A percentile compares a stretch with the other conserved stretches of the same genome.
Evolutionary conservation across 2,888 invertebrate species (phyloP).

Genomic region (Sminthurinus aureus): DNA sequence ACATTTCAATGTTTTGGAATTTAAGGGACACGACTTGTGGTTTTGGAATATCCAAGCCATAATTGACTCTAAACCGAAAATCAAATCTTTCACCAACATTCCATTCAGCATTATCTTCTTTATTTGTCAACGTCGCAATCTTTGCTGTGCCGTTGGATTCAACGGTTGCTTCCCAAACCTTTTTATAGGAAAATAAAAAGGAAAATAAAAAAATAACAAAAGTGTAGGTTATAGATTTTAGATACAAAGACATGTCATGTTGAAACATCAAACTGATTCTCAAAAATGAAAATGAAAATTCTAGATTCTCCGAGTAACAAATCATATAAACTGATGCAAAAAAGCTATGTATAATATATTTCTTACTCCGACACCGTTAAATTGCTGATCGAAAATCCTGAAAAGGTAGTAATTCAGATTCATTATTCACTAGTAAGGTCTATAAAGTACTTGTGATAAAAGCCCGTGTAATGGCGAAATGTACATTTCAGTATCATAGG

Average conservation of each 20-base stretch:
- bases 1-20: not conserved
- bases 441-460: too few relatives aligned
- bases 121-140: not conserved
- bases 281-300: not conserved
- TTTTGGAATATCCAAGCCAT: not conserved
- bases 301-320: not conserved
- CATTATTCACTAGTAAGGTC: not conserved
- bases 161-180: not conserved
- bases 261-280: not conserved
- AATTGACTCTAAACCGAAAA: not conserved
- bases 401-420: not conserved
- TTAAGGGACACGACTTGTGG: not conserved
- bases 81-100: not conserved
- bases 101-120: not conserved
- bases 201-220: not conserved
- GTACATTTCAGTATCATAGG: too few relatives aligned
- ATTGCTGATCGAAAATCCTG: not conserved
- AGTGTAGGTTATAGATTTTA: not conserved
- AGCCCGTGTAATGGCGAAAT: too few relatives aligned
- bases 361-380: slow-evolving; percentile 6
- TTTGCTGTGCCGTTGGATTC: not conserved
- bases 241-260: not conserved
- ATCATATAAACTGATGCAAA: not conserved
- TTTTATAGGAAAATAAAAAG: too few relatives aligned
- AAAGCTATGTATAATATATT: not conserved